Evolutionary conservation across 1,140 invertebrate genomes (phyloP).

Genomic region (Lepidurus couesii): DNA sequence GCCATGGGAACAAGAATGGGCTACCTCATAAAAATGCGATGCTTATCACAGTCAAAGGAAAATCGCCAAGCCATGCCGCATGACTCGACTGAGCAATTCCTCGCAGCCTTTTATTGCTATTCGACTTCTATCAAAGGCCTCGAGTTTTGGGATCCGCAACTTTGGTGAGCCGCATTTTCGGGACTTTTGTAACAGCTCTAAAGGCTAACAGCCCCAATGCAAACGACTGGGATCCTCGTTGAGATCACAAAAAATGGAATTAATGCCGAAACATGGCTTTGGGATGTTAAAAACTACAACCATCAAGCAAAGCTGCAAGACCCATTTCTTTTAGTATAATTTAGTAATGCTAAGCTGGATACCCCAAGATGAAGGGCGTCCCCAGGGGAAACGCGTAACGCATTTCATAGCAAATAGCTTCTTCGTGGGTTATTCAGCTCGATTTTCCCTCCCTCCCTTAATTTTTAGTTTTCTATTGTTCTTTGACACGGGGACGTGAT

Average conservation of each 20-base stretch:
- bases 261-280: neutral
- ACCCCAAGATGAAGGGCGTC: neutral
- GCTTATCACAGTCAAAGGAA: constrained; percentile 17
- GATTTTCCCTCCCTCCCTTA: too few species aligned
- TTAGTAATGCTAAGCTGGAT: neutral
- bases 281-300: neutral
- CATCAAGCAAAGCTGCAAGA: neutral
- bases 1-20: neutral
- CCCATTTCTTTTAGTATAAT: neutral
- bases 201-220: too few species aligned
- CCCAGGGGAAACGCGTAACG: neutral
- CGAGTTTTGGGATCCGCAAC: neutral
- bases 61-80: neutral
- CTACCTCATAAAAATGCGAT: constrained; percentile 9
- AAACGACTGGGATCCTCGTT: too few species aligned
- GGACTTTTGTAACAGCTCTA: too few species aligned
- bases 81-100: neutral
- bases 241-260: neutral
- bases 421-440: neutral
- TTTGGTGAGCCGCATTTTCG: neutral
- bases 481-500: too few species aligned
- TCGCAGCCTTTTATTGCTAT: neutral
- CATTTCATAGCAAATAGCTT: neutral
- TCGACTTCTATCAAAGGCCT: neutral
- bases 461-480: too few species aligned